Evolutionary conservation across 1,140 invertebrate genomes (phyloP), one percentile per base, ranked within the genome.

Genomic region (Euborellia annulipes): DNA sequence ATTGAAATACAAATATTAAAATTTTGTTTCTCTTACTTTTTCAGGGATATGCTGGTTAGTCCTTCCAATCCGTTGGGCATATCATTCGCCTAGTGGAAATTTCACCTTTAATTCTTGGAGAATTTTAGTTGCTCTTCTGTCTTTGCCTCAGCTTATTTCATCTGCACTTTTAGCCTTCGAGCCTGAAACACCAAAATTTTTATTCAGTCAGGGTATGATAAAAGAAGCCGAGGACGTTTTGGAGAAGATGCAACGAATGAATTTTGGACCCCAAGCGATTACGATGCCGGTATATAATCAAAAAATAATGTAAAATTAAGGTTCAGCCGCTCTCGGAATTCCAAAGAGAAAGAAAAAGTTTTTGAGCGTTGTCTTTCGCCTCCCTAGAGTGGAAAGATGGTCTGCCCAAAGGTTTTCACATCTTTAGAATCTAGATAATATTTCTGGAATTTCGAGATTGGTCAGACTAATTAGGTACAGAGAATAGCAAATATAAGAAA

Each of bases 101-200:
- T 62, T 73, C 37, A 2, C 57, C 16, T 60, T 70, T 47, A 65
- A 72, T 47, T 77, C 77, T 0, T 82, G 79, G 79, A 62, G 79
- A 9, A 45, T 81, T 2, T 72, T 76, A 36, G 54, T 80, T 0
- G 62, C 74, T 0, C 44, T 75, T 1, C 65, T 73, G 13, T 68
- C 69, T 0, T 32, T 75, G 0, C 68, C 77, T 1, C 69, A 70
- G 21, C 49, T 79, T 17, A 40, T 70, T 2, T 67, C 70, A 0
- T 53, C 68, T 1, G 14, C 72, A 0, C 62, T 75, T 41, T 53
- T 72, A 0, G 65, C 71, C 7, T 60, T 64, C 7, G 63, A 78
- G 3, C 76, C 78, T 0, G 85, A 89, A 57, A 86, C 79, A 48
- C 85, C 85, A 0, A 85, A 84, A 55, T 88, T 76, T 58, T 62